Evolutionary conservation across 1,140 invertebrate species (phyloP), one percentile per base, ranked within the genome.

Genomic region (Schlechtendalia chinensis): DNA sequence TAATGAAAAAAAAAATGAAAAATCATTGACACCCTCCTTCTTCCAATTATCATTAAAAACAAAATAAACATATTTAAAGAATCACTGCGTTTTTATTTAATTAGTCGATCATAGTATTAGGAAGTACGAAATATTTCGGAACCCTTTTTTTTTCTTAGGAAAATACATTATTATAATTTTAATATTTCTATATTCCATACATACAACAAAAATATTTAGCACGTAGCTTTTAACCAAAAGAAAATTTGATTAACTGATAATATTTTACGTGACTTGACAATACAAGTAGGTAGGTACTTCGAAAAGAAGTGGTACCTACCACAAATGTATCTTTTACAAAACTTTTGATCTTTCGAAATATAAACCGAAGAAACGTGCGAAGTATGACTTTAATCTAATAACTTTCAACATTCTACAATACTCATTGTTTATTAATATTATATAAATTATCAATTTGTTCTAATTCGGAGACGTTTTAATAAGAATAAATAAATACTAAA

Each of bases 211-310:
- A 45, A 67, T 39, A 39, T 45, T 45, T 39, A 0, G 39, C 17
- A 67, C 19, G 29, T n/a, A 39, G 11, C 63, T 67, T 19, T 67
- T 67, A 67, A 65, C 63, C 63, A 45, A 67, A 67, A 67, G n/a
- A 67, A 39, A 67, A 67, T 19, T 67, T 67, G 32, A 39, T 39
- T n/a, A 67, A 67, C 29, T 67, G 19, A 67, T 67, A 67, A 67
- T 67, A 39, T 45, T 67, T 67, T 67, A 67, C 63, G 63, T 67
- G 32, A 67, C 63, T 67, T 67, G 19, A 67, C 32, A 67, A 67
- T 39, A 67, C 32, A 67, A 67, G 5, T 6, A 65, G 19, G 12
- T 3, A 65, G 19, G 32, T 67, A 67, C 17, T 19, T 54, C 19
- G 53, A 54, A 54, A 54, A 17, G 14, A 19, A n/a, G 0, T 54